Conservation (phyloP, 1,140 invertebrate species). For the Glossosoma conforme region DNA sequence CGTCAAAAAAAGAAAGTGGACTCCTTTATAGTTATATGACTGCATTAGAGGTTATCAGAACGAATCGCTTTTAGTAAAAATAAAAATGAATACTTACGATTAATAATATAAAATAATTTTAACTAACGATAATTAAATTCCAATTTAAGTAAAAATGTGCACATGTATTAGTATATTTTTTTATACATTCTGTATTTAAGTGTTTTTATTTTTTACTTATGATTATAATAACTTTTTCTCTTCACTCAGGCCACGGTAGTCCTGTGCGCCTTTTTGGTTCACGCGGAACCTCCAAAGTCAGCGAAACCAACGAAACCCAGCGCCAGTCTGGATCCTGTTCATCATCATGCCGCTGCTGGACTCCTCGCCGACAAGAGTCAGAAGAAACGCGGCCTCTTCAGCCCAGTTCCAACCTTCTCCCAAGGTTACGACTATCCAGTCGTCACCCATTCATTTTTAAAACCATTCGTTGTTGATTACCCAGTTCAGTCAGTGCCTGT, state of each 20-base stretch:
- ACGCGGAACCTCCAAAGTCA: slow-evolving; percentile 37
- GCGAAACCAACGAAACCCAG: slow-evolving; percentile 36
- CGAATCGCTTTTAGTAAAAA: too few relatives aligned
- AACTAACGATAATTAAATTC: too few relatives aligned
- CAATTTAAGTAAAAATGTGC: too few relatives aligned
- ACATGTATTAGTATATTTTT: too few relatives aligned
- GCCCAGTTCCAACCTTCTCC: slow-evolving; percentile 42
- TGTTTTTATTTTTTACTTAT: too few relatives aligned
- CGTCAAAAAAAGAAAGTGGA: too few relatives aligned
- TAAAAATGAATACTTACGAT: too few relatives aligned
- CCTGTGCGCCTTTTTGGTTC: slow-evolving; percentile 34
- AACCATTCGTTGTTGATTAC: slow-evolving; percentile 45
- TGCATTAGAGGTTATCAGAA: too few relatives aligned
- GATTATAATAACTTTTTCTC: too few relatives aligned
- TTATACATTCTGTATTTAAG: too few relatives aligned
- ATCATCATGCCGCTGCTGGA: slow-evolving; percentile 27
- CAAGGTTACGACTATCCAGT: slow-evolving; percentile 44
- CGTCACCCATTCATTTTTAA: slow-evolving; percentile 45
- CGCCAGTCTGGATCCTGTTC: slow-evolving; percentile 35
- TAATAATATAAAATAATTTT: too few relatives aligned
- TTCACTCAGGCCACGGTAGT: slow-evolving; percentile 42
- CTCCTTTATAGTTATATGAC: too few relatives aligned
- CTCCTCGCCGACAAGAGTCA: slow-evolving; percentile 32
- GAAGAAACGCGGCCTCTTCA: slow-evolving; percentile 44
- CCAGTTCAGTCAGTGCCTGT: slow-evolving; percentile 43